Evolutionary conservation across 2,797 vertebrate species (phyloP), one percentile per base, ranked within the genome.

Genomic region (Protosalanx chinensis): DNA sequence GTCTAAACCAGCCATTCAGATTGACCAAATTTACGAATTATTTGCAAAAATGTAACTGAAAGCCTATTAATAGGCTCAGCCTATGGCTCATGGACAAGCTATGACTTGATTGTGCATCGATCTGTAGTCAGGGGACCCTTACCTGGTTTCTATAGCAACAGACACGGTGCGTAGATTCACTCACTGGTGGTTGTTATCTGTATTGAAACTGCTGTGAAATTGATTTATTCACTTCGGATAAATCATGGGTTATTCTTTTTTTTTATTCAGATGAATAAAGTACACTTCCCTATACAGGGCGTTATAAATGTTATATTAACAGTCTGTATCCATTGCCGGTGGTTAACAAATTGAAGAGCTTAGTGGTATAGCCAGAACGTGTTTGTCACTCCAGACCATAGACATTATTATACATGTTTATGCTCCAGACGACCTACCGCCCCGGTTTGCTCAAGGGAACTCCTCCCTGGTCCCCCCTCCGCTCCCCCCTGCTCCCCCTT

Each of bases 101-200:
- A 46, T 46, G 10, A 12, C 2, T 46, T 46, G 41, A 46, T 13
- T 46, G 41, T 46, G 12, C 41, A 82, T 51, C 69, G 70, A 75
- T 76, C 79, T 74, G 72, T 59, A 73, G 73, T 71, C 73, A 0
- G 15, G 63, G 76, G 41, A 6, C 56, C 51, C 78, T 76, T 77
- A 81, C 73, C 76, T 86, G 77, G 88, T 91, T 84, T 78, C 88
- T 86, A 90, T 88, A 88, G 88, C 87, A 90, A 90, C 90, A 85
- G 41, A 46, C 2, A 46, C 10, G 13, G 41, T 10, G 41, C 7
- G 7, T 8, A 46, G 37, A 27, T 27, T 46, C 10, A 46, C 41
- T 13, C 41, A 46, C 41, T 46, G 41, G 8, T 46, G 10, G 8
- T 46, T 46, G 7, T 46, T 46, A 46, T 46, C 37, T 46, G 13